Evolutionary conservation across 2,113 vertebrate species (phyloP).

Genomic region (Pelecanoides urinatrix): DNA sequence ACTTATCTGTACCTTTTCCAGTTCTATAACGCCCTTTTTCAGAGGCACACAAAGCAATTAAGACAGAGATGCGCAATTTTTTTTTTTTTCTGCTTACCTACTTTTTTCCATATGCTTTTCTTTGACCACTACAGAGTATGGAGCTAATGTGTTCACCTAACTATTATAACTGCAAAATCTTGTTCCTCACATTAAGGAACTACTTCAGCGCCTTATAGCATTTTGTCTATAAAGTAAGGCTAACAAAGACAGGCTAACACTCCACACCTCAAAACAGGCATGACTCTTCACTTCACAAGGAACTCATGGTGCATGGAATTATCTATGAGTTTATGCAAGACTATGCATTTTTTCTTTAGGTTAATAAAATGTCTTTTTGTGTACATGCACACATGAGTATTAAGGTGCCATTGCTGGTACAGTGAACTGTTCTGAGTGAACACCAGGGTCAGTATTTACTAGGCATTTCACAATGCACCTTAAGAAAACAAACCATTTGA

Average conservation of each 20-base stretch:
- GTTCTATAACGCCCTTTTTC: neutral
- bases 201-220: neutral
- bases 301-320: neutral
- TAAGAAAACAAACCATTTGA: neutral
- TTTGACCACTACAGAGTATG: neutral
- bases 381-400: rapidly evolving
- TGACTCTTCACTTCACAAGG: neutral
- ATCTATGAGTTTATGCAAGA: neutral
- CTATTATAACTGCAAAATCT: neutral
- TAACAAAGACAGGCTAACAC: neutral
- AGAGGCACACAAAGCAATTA: neutral
- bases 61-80: neutral
- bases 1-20: neutral
- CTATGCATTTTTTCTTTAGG: neutral
- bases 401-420: neutral
- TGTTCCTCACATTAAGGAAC: neutral
- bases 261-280: neutral
- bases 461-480: neutral
- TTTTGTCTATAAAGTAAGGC: neutral
- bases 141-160: neutral
- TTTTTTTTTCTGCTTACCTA: neutral
- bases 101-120: neutral
- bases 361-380: neutral
- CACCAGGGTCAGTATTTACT: neutral
- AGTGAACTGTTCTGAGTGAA: neutral